Conservation (phyloP, 2,888 invertebrate genomes). For the Aporophyla nigra region DNA sequence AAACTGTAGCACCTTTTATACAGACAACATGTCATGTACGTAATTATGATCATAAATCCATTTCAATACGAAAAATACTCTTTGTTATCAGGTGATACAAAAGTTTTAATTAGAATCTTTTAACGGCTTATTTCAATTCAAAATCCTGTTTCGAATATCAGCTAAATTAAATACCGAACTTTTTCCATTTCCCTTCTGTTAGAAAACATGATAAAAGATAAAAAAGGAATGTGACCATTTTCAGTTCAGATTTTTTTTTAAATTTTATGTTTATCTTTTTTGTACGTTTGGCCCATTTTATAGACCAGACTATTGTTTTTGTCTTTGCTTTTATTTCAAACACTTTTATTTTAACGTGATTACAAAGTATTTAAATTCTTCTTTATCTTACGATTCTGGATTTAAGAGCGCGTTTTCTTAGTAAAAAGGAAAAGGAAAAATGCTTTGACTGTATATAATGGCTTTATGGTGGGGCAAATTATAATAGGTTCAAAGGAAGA, state of each 20-base stretch:
- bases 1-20: conserved; percentile 50
- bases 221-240: conserved; percentile 47
- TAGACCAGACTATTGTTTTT: conserved; percentile 6
- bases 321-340: conserved; percentile 35
- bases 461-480: conserved; percentile 21
- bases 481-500: conserved; percentile 18
- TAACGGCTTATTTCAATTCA: conserved; percentile 51
- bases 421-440: conserved; percentile 33
- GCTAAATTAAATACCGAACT: conserved; percentile 63
- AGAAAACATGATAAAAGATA: conserved; percentile 50
- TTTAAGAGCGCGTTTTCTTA: conserved; percentile 28
- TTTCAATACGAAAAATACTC: conserved; percentile 13
- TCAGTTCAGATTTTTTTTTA: conserved; percentile 30
- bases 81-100: conserved; percentile 34
- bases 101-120: conserved; percentile 59
- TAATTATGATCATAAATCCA: not conserved
- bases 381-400: conserved; percentile 39
- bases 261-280: conserved; percentile 22
- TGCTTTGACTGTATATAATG: conserved; percentile 27
- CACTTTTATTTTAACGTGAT: conserved; percentile 36
- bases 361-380: conserved; percentile 46
- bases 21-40: not conserved
- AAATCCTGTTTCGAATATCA: conserved; percentile 46
- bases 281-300: conserved; percentile 12
- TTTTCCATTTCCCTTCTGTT: conserved; percentile 66